phyloP scores from a whole-genome alignment of 2,113 vertebrate genomes.

The Heloderma charlesbogerti region DNA sequence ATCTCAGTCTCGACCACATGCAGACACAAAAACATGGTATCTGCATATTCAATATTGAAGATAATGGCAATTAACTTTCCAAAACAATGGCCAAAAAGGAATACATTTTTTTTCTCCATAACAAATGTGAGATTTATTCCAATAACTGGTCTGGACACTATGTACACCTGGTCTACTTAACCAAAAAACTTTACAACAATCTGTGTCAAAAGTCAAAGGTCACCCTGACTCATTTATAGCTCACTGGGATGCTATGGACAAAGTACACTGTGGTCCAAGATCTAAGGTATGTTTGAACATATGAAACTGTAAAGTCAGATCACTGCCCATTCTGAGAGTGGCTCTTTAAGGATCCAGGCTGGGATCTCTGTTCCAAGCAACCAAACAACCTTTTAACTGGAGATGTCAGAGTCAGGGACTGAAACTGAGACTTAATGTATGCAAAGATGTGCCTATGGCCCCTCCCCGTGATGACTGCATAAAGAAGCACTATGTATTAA shows the following conservation, averaged over 20 bases:
- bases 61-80: slow-evolving; percentile 8
- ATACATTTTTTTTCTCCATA: background rate
- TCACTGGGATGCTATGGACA: background rate
- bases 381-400: background rate
- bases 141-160: background rate
- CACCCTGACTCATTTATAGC: background rate
- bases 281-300: background rate
- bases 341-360: background rate
- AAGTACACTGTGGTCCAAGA: too few species aligned
- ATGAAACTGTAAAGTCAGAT: background rate
- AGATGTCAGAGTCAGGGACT: background rate
- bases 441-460: background rate
- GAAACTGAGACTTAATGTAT: background rate
- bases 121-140: background rate
- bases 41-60: slow-evolving; percentile 7
- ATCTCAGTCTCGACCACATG: slow-evolving; percentile 9
- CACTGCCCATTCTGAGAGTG: background rate
- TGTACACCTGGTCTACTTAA: background rate
- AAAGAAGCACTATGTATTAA: too few species aligned
- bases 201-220: background rate
- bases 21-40: background rate
- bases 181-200: background rate
- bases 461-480: background rate
- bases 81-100: slow-evolving; percentile 37
- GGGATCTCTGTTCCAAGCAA: background rate